phyloP scores from a whole-genome alignment of 30 jellyfish, hydroid and myxozoan species.

The Sanderia malayensis region DNA sequence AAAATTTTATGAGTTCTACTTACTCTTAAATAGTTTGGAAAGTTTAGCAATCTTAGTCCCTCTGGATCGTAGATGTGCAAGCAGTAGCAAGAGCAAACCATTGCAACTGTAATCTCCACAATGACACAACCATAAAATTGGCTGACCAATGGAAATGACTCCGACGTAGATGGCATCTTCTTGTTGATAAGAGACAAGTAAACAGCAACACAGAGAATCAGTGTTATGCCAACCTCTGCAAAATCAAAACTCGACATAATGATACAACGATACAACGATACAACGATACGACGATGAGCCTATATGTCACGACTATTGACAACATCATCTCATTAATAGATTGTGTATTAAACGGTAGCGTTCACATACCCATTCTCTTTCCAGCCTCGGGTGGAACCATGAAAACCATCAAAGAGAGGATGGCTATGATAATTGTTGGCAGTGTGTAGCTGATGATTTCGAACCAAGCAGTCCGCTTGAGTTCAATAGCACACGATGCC shows the following conservation, averaged over 20 bases:
- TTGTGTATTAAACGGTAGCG: background rate
- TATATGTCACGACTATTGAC: background rate
- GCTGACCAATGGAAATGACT: conserved; percentile 67
- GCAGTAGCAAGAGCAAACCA: conserved; percentile 81
- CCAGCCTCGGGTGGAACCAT: conserved; percentile 93
- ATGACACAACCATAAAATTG: conserved; percentile 74
- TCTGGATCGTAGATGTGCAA: conserved; percentile 84
- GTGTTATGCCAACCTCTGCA: conserved; percentile 83
- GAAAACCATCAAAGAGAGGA: conserved; percentile 62
- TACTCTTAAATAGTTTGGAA: conserved; percentile 62
- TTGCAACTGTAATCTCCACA: conserved; percentile 75
- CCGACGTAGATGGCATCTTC: conserved; percentile 83
- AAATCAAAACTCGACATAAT: no score
- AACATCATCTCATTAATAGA: background rate
- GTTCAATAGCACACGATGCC: conserved; percentile 24
- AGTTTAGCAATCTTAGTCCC: conserved; percentile 62
- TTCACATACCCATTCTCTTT: conserved; percentile 74
- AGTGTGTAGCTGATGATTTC: conserved; percentile 69
- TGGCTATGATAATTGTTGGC: conserved; percentile 69
- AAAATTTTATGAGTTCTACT: no score
- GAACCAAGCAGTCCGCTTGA: conserved; percentile 62
- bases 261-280: no score
- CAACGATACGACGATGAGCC: no score
- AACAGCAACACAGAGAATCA: conserved; percentile 77
- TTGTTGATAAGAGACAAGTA: conserved; percentile 65